Evolutionary conservation across 2,797 vertebrate species (phyloP), one percentile per base, ranked within the genome.

Genomic region (Pantherophis vulpinus): DNA sequence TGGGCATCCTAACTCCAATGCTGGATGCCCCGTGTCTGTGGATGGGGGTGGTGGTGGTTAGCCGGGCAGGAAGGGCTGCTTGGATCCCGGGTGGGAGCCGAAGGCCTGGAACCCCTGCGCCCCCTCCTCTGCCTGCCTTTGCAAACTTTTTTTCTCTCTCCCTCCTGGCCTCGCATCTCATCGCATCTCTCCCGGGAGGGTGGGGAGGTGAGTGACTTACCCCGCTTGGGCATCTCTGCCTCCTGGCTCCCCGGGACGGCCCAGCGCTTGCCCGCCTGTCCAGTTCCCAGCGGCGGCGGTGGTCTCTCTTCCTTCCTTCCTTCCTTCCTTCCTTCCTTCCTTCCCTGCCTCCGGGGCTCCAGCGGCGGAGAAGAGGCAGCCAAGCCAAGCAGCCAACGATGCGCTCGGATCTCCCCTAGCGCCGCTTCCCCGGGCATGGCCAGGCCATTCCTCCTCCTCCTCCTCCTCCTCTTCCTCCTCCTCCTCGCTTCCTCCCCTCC

Each of bases 41-140:
- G 14, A 42, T 0, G 25, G 1, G 29, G 20, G 47, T 0, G 2
- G 16, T 16, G 20, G 47, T 0, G 2, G 16, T 16, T 51, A 3
- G 86, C 3, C 1, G 89, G 89, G 3, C 9, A 32, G 90, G 32
- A 74, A 27, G 13, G 47, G 47, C 47, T 7, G 47, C 47, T 5
- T 51, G 47, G 47, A 51, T 27, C 54, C 8, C 10, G 66, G 66
- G n/a, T 37, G n/a, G n/a, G 66, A 32, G n/a, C 32, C n/a, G 6
- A 74, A 74, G 70, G 37, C 74, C 74, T 42, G 37, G 18, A 5
- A 4, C 18, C 32, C 8, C 37, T 23, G 18, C 74, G 18, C 51
- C 86, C 86, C 29, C 3, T 2, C 51, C 42, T 63, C 27, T n/a
- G 63, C n/a, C 70, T 5, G 16, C 59, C 60, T 51, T 7, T 7